phyloP scores from a whole-genome alignment of 2,888 invertebrate species.

The Palloptera scutellata region DNA sequence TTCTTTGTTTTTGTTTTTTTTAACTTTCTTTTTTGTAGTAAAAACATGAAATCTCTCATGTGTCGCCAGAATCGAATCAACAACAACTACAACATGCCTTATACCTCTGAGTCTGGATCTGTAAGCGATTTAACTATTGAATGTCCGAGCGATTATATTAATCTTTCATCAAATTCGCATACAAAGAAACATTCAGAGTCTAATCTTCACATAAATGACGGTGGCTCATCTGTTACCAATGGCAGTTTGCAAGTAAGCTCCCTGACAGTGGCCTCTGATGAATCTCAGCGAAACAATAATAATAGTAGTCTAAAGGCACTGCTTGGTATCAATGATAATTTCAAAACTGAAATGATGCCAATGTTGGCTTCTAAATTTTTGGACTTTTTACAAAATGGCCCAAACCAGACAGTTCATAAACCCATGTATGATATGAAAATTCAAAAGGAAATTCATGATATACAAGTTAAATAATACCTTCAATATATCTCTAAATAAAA shows the following conservation, averaged over 20 bases:
- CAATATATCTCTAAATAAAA: not conserved
- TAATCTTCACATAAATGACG: not conserved
- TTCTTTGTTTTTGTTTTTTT: not conserved
- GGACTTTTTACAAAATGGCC: conserved; percentile 44
- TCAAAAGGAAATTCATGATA: conserved; percentile 49
- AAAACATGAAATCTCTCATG: conserved; percentile 41
- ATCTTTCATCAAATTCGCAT: conserved; percentile 19
- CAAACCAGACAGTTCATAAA: conserved; percentile 43
- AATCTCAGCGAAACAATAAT: not conserved
- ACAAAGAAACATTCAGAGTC: not conserved
- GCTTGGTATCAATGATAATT: conserved; percentile 37
- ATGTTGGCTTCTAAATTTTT: conserved; percentile 45
- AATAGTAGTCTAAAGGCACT: conserved; percentile 31
- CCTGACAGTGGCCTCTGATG: not conserved
- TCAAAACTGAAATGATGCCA: conserved; percentile 46
- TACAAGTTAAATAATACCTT: conserved; percentile 47
- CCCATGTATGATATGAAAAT: conserved; percentile 50
- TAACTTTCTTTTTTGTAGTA: conserved; percentile 35
- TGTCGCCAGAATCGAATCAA: conserved; percentile 34
- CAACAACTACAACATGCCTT: conserved; percentile 8
- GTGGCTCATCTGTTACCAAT: not conserved
- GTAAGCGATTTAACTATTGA: conserved; percentile 41
- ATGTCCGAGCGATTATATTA: conserved; percentile 32
- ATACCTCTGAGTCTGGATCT: not conserved
- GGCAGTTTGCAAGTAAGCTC: not conserved